Percentiles rank a stretch among this genome's conserved stretches.
Conservation (phyloP, 2,888 invertebrate species). For the Drosophila mettleri region DNA sequence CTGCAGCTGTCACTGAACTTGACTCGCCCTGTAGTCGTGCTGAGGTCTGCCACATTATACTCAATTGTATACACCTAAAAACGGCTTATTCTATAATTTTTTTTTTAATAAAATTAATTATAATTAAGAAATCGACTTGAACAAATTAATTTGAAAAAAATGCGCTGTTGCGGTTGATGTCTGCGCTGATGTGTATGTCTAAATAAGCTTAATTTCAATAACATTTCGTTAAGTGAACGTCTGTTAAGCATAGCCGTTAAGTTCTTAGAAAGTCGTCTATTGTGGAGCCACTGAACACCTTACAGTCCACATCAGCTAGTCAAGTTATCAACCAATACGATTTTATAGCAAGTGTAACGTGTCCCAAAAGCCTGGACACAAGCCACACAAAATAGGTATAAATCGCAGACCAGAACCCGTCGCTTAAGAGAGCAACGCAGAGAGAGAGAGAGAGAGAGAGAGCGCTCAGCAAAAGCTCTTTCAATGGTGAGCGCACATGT, state of each 20-base stretch:
- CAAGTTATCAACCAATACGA: background rate
- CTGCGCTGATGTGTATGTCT: slow-evolving; percentile 2
- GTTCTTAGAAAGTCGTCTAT: slow-evolving; percentile 1
- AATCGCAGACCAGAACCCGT: background rate
- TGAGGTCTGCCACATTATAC: background rate
- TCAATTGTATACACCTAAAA: too few relatives aligned
- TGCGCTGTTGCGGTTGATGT: background rate
- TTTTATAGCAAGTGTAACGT: slow-evolving; percentile 35
- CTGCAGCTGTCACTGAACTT: background rate
- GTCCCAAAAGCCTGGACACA: slow-evolving; percentile 38
- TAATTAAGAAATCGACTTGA: background rate
- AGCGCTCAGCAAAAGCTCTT: background rate
- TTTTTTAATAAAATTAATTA: too few relatives aligned
- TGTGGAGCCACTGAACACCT: background rate
- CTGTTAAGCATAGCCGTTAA: slow-evolving; percentile 36
- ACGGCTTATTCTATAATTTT: too few relatives aligned
- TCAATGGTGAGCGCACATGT: slow-evolving; percentile 36
- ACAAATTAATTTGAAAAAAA: background rate
- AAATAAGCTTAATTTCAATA: background rate
- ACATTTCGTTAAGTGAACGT: slow-evolving; percentile 9
- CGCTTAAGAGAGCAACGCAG: background rate
- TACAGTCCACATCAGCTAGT: slow-evolving; percentile 20
- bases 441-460: too few relatives aligned
- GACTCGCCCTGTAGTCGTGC: background rate
- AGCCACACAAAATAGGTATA: slow-evolving; percentile 32